Evolutionary conservation across 2,113 vertebrate genomes (phyloP).

Genomic region (Gracilinanus agilis): DNA sequence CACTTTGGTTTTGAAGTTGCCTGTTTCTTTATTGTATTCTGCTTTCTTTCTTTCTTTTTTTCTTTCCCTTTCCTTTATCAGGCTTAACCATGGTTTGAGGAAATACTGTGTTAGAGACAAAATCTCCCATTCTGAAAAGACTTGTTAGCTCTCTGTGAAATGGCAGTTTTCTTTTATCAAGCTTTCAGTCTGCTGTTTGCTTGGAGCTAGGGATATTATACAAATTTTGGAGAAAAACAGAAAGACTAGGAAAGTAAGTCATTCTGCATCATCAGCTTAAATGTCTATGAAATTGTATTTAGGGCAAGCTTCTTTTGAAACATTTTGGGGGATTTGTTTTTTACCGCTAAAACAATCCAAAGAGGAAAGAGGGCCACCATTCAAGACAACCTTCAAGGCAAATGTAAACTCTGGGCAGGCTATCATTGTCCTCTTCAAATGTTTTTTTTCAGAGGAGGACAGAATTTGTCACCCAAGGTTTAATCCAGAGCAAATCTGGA

Average conservation of each 20-base stretch:
- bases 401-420: not conserved
- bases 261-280: not conserved
- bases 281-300: not conserved
- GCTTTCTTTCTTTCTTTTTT: not conserved
- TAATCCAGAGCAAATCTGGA: conserved; percentile 22
- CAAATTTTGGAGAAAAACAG: not conserved
- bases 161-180: not conserved
- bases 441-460: conserved; percentile 4
- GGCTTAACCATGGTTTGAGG: conserved; percentile 6
- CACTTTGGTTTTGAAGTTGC: not conserved
- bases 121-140: conserved; percentile 7
- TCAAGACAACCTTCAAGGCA: not conserved
- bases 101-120: not conserved
- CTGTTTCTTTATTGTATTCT: not conserved
- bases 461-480: conserved; percentile 32
- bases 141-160: not conserved
- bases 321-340: not conserved
- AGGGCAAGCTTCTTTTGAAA: not conserved
- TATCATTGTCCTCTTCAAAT: conserved; percentile 44
- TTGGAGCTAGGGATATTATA: too few species aligned
- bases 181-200: not conserved
- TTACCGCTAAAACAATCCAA: not conserved
- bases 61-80: not conserved
- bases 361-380: not conserved
- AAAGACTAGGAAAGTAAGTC: not conserved